These are phyloP conservation scores for Axea sp. DNA, from an alignment of 2,888 invertebrate species.

Conservation along the genomic window DNA sequence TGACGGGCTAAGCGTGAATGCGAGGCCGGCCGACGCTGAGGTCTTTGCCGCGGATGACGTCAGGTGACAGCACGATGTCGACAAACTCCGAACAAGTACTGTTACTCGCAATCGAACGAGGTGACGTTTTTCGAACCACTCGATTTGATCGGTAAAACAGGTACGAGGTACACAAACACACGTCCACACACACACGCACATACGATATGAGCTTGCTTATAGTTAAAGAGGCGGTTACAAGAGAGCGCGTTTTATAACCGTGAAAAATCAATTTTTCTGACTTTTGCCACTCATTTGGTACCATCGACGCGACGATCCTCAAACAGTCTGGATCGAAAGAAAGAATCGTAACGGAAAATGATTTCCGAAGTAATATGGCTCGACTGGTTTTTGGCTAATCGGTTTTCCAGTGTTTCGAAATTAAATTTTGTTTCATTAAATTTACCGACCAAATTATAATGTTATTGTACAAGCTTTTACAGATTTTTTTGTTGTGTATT, in stretches of 20 bases:
- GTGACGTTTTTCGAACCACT: conserved; percentile 30
- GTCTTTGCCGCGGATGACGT: conserved; percentile 16
- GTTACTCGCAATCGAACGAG: conserved; percentile 51
- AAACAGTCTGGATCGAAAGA: conserved; percentile 19
- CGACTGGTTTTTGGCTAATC: too few species aligned
- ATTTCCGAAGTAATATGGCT: background rate
- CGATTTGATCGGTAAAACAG: conserved; percentile 59
- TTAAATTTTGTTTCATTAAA: too few species aligned
- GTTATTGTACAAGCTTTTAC: too few species aligned
- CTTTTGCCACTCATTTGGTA: conserved; percentile 47
- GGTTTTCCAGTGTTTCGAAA: too few species aligned
- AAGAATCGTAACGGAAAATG: conserved; percentile 17
- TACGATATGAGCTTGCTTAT: conserved; percentile 49
- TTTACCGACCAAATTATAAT: too few species aligned
- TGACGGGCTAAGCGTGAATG: conserved; percentile 38
- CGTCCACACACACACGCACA: too few species aligned
- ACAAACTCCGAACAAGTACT: conserved; percentile 4
- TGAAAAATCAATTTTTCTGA: conserved; percentile 52
- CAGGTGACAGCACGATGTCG: conserved; percentile 55
- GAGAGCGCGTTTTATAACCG: conserved; percentile 47
- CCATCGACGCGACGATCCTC: conserved; percentile 13
- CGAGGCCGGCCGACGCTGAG: conserved; percentile 5
- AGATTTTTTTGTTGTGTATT: too few species aligned
- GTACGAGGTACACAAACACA: conserved; percentile 53
- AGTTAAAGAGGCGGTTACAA: conserved; percentile 49